Evolutionary conservation across 2,888 invertebrate species (phyloP).

Genomic region (Neria commutata): DNA sequence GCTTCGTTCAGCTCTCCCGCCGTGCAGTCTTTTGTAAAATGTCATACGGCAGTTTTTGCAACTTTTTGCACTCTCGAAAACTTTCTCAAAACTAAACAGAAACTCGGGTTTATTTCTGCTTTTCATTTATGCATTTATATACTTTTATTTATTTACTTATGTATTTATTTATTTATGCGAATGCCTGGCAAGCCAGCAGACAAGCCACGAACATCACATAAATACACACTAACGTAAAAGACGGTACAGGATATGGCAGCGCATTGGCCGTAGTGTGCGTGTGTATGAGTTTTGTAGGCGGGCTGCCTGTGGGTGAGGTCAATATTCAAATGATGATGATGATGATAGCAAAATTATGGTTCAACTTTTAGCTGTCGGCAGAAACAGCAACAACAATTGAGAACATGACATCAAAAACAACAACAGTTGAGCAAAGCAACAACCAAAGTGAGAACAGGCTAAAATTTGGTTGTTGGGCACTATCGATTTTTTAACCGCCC

Average conservation of each 20-base stretch:
- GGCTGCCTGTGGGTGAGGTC: slow-evolving; percentile 7
- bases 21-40: neutral
- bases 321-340: slow-evolving; percentile 9
- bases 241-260: neutral
- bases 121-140: slow-evolving; percentile 6
- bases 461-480: neutral
- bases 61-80: slow-evolving; percentile 27
- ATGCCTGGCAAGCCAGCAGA: neutral
- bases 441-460: neutral
- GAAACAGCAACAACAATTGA: neutral
- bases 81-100: slow-evolving; percentile 8
- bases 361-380: neutral
- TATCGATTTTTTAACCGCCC: neutral
- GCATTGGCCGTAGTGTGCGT: too few relatives aligned
- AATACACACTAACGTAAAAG: too few relatives aligned
- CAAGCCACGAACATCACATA: neutral
- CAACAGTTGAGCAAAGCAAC: neutral
- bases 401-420: too few relatives aligned
- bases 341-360: slow-evolving; percentile 4
- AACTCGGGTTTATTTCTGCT: slow-evolving; percentile 9
- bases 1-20: neutral
- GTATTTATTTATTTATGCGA: slow-evolving; percentile 11
- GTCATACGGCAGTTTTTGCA: slow-evolving; percentile 23
- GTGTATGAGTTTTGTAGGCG: too few relatives aligned
- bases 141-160: slow-evolving; percentile 8